Evolutionary conservation across 2,888 invertebrate species (phyloP).

Genomic region (Phyllotreta striolata): DNA sequence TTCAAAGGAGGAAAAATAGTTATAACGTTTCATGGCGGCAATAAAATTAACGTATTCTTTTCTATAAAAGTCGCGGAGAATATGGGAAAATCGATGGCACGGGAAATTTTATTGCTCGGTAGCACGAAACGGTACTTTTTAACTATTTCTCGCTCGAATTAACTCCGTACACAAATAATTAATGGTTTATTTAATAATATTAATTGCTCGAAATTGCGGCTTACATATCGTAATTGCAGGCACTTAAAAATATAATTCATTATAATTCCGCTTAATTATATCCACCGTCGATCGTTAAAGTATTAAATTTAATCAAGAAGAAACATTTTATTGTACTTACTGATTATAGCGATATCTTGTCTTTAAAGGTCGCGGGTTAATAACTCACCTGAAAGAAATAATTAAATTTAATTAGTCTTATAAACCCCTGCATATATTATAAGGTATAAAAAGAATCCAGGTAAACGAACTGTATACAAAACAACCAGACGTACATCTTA

Average conservation of each 20-base stretch:
- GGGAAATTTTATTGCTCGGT: constrained; percentile 19
- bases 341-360: too few relatives aligned
- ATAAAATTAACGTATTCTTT: constrained; percentile 26
- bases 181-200: constrained; percentile 19
- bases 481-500: constrained; percentile 7
- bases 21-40: constrained; percentile 25
- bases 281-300: too few relatives aligned
- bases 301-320: too few relatives aligned
- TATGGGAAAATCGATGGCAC: constrained; percentile 24
- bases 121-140: constrained; percentile 21
- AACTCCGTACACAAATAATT: constrained; percentile 9
- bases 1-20: constrained; percentile 12
- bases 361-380: too few relatives aligned
- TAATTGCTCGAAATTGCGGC: constrained; percentile 13
- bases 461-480: too few relatives aligned
- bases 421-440: too few relatives aligned
- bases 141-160: constrained; percentile 17
- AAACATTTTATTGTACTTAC: too few relatives aligned
- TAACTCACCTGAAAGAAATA: too few relatives aligned
- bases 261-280: too few relatives aligned
- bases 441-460: too few relatives aligned
- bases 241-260: not conserved
- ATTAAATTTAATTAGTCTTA: too few relatives aligned
- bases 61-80: not conserved
- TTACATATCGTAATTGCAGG: constrained; percentile 11